Percentiles rank a stretch among this genome's conserved stretches.
These are phyloP conservation scores for Grammomys dolichurus DNA, from an alignment of 2,113 vertebrate genomes.

Conservation along the genomic window DNA sequence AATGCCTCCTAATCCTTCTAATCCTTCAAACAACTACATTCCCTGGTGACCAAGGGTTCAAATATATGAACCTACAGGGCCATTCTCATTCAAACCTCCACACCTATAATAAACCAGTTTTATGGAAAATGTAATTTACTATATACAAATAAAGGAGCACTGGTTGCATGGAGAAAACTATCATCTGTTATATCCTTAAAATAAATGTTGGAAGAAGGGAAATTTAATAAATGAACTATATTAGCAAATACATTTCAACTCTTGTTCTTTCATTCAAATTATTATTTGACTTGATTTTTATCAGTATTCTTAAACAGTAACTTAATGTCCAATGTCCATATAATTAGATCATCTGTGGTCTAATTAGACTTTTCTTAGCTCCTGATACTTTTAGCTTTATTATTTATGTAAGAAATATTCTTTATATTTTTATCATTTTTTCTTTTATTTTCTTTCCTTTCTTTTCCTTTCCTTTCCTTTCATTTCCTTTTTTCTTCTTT, in stretches of 20 bases:
- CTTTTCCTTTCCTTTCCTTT: too few species aligned
- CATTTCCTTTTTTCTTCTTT: neutral
- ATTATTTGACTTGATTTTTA: neutral
- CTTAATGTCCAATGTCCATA: neutral
- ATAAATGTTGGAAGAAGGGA: neutral
- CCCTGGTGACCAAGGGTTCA: neutral
- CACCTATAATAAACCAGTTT: neutral
- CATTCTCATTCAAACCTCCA: neutral
- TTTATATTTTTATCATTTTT: neutral
- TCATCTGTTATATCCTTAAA: neutral
- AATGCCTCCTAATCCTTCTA: neutral
- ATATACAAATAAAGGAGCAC: neutral
- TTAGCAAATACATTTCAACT: neutral
- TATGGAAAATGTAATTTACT: neutral
- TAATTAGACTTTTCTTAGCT: neutral
- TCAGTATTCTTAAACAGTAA: neutral
- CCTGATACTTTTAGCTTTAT: neutral
- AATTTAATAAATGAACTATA: neutral
- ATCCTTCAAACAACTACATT: neutral
- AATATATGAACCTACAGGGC: neutral
- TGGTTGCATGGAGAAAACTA: neutral
- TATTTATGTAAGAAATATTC: neutral
- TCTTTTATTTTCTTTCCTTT: too few species aligned
- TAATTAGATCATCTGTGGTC: neutral
- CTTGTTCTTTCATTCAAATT: neutral